Base-by-base conservation (phyloP, 2,113 vertebrate species). In the Bubo bubo region DNA sequence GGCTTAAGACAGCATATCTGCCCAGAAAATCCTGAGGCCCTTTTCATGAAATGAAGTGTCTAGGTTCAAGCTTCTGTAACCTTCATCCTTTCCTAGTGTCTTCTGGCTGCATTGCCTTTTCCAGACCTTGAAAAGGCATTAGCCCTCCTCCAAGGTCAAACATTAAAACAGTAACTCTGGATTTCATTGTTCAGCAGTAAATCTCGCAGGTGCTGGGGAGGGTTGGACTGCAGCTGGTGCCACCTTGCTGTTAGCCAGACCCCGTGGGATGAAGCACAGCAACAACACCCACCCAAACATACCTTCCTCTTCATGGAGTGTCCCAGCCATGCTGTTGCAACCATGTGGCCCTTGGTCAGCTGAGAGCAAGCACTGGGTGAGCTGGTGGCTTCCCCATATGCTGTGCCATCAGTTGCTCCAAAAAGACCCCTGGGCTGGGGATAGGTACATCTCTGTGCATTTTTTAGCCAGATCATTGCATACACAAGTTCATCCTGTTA, bases 281-380 rank as follows among this genome's bases (percentile, higher is more conserved):
- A 72, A 45, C 56, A 80, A 16, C 39, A 71, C 32, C 52, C 63
- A 76, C 24, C 22, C 21, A 53, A 43, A 70, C 11, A 22, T 28
- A n/a, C 21, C 30, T 85, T 63, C 50, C 17, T 59, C 22, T 63
- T 34, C 28, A 17, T 71, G 41, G 64, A 50, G 3, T 73, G 52
- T 79, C 32, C 52, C 74, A 79, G 66, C 60, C 9, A 2, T 32
- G 28, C 28, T 74, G 6, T 8, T 2, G 0, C 13, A 49, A 23
- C 7, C 34, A 7, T 7, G 19, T 55, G 80, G 34, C 15, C 20
- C 23, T 76, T 0, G 0, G n/a, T 62, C 56, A 59, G 30, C 1
- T 39, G 55, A 72, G 58, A 63, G 19, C 12, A 52, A 60, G 35
- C 1, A 1, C 23, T 62, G 72, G 58, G 20, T 8, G 12, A 75